A percentile compares a stretch with the other conserved stretches of the same genome.
These are phyloP conservation scores for Choloepus hoffmanni DNA, from an alignment of 2,113 vertebrate genomes.

Conservation along the genomic window DNA sequence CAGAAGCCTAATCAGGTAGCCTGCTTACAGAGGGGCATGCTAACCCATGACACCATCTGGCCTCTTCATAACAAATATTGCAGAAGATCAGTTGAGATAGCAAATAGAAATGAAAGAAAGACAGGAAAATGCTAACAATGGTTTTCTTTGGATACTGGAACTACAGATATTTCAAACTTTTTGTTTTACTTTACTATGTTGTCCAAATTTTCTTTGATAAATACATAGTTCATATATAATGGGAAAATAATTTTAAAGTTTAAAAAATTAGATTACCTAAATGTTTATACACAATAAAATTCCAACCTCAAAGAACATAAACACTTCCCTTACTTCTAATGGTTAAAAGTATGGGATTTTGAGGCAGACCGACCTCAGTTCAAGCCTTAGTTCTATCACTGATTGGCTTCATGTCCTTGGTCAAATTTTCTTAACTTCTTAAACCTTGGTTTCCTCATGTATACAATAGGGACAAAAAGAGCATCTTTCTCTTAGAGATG, in stretches of 20 bases:
- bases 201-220: neutral
- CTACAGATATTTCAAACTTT: neutral
- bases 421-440: conserved; percentile 8
- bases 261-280: neutral
- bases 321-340: neutral
- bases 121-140: neutral
- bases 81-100: neutral
- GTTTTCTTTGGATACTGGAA: neutral
- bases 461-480: neutral
- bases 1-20: neutral
- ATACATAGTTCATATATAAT: neutral
- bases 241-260: neutral
- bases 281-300: neutral
- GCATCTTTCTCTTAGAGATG: neutral
- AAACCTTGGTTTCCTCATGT: neutral
- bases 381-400: neutral
- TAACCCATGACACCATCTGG: neutral
- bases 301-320: neutral
- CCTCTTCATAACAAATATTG: neutral
- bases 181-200: neutral
- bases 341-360: neutral
- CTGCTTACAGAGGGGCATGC: neutral
- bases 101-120: neutral
- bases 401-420: neutral
- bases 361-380: neutral